Base-by-base conservation (phyloP, 2,888 invertebrate species). In the Clanis bilineata region DNA sequence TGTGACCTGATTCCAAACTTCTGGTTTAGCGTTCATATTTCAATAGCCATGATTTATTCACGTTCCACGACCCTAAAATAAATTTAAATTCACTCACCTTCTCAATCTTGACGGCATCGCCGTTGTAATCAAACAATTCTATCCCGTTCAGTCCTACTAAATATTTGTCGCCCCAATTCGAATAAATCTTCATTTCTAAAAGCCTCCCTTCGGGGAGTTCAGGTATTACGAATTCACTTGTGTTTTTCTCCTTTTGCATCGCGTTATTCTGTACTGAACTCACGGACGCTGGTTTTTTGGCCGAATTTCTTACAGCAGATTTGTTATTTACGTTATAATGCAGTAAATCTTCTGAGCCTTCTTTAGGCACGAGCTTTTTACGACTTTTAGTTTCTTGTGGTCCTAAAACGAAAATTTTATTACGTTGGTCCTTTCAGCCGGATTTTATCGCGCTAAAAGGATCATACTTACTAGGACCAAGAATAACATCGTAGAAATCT, bases 151-250 rank as follows among this genome's bases (percentile, higher is more conserved):
- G 82, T 0, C 96, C 97, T 12, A 97, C 95, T 70, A 95, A 94
- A 82, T 96, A 94, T 69, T 94, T 94, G 78, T 97, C 97, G 7
- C 96, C 97, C 97, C 97, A 97, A 32, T 96, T 96, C 18, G 93
- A 93, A 60, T 93, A 86, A 66, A 97, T 95, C 79, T 95, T 94
- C 58, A 97, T 86, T 65, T 93, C 93, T 71, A 97, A 76, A 59
- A 93, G 82, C 71, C 92, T 86, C n/a, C 96, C 97, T 64, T 85
- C 86, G 0, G 96, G 97, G 68, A 96, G 85, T 82, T 96, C 95
- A 0, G 96, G 97, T 64, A 97, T 96, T 43, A 95, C 90, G 79
- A 96, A 96, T 71, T 94, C 93, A 59, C 70, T 82, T 62, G 80
- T 86, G 5, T 64, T 61, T 67, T 76, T 85, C 15, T 83, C 84